phyloP scores from a whole-genome alignment of 1,140 invertebrate genomes.

The Phymorhynchus buccinoides region DNA sequence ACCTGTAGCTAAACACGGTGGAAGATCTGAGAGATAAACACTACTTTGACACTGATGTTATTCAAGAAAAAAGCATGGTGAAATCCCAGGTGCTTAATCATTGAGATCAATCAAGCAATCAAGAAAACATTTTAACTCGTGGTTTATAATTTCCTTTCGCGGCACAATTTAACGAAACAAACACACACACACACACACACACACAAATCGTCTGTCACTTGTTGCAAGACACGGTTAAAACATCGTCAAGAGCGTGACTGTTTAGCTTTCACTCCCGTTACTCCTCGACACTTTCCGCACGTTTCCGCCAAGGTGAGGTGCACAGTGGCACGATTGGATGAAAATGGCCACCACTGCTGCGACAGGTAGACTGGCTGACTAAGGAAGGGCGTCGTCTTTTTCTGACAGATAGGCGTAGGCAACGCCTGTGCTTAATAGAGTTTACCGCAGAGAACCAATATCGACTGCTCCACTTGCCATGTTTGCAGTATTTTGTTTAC shows the following conservation, averaged over 20 bases:
- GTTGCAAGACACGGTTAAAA: background rate
- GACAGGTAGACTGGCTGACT: constrained; percentile 7
- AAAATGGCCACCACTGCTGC: constrained; percentile 37
- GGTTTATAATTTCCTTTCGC: background rate
- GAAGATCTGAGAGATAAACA: background rate
- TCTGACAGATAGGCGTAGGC: no score
- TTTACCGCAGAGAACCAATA: no score
- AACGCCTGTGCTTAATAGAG: no score
- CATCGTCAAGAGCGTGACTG: background rate
- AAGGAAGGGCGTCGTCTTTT: background rate
- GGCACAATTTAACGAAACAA: background rate
- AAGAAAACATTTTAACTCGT: no score
- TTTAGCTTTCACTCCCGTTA: background rate
- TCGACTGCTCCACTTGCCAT: no score
- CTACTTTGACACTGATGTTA: background rate
- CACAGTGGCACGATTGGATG: constrained; percentile 40
- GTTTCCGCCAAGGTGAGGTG: constrained; percentile 32
- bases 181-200: background rate
- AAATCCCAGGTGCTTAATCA: background rate
- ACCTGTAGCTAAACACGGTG: background rate
- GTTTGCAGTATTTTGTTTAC: no score
- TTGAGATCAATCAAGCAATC: background rate
- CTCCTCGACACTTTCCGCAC: constrained; percentile 31
- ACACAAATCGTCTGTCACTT: background rate
- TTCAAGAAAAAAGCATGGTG: background rate